Conservation (phyloP, 2,888 invertebrate species). For the Synanthedon tipuliformis region DNA sequence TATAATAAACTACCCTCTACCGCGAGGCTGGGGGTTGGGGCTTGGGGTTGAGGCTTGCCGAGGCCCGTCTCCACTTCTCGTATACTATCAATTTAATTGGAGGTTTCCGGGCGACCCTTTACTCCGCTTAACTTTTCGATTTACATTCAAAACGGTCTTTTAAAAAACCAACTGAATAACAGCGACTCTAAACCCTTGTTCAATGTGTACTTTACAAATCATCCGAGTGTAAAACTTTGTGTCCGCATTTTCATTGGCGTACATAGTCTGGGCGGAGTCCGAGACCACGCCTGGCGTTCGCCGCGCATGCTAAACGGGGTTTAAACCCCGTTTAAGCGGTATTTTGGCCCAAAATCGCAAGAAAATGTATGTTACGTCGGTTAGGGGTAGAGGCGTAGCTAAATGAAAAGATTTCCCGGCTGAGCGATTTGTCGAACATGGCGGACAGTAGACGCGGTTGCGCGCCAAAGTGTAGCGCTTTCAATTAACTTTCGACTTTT, state of each 20-base stretch:
- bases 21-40: not conserved
- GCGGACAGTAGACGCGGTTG: slow-evolving; percentile 49
- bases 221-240: slow-evolving; percentile 46
- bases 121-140: slow-evolving; percentile 67
- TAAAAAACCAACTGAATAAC: slow-evolving; percentile 65
- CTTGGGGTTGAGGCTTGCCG: no score
- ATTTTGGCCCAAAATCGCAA: slow-evolving; percentile 66
- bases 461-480: slow-evolving; percentile 53
- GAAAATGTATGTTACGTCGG: slow-evolving; percentile 63
- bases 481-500: slow-evolving; percentile 1
- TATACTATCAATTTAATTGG: slow-evolving; percentile 64
- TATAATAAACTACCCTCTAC: not conserved
- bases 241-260: slow-evolving; percentile 33
- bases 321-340: slow-evolving; percentile 69
- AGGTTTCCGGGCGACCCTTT: slow-evolving; percentile 55
- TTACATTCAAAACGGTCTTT: slow-evolving; percentile 69
- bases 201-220: slow-evolving; percentile 52
- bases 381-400: slow-evolving; percentile 62
- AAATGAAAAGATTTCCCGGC: slow-evolving; percentile 64
- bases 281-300: slow-evolving; percentile 33
- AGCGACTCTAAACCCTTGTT: slow-evolving; percentile 49
- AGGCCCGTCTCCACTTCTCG: slow-evolving; percentile 19
- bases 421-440: slow-evolving; percentile 55
- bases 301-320: slow-evolving; percentile 65
- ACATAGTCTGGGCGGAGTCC: slow-evolving; percentile 26